A percentile compares a stretch with the other conserved stretches of the same genome.
Evolutionary conservation across 2,888 invertebrate species (phyloP).

Genomic region (Drosophila austrosaltans): DNA sequence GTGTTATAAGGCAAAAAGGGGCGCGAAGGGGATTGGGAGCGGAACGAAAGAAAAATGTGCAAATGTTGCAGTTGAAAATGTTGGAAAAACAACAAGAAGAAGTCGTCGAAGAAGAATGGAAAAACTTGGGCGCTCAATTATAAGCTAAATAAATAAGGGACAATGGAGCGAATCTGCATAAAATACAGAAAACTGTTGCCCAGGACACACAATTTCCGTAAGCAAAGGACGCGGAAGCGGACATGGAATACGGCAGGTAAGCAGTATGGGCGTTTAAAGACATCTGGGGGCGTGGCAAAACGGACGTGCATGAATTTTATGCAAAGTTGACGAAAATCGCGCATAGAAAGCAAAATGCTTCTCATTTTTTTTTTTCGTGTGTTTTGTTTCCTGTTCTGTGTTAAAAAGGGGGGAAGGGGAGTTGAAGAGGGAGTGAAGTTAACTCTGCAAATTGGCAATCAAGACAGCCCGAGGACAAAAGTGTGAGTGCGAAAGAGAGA

Average conservation of each 20-base stretch:
- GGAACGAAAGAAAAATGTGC: constrained; percentile 40
- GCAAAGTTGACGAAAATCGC: constrained; percentile 73
- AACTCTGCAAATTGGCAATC: constrained; percentile 67
- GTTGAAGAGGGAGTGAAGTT: background rate
- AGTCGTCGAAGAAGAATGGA: background rate
- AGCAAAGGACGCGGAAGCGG: constrained; percentile 28
- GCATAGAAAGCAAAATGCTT: constrained; percentile 59
- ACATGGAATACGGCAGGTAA: constrained; percentile 8
- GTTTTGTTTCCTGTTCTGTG: constrained; percentile 32
- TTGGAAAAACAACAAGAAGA: constrained; percentile 4
- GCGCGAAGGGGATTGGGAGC: constrained; percentile 20
- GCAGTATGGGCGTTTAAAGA: background rate
- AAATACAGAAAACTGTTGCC: constrained; percentile 32
- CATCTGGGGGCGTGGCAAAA: constrained; percentile 8
- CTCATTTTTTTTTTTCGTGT: background rate
- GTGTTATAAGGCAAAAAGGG: background rate
- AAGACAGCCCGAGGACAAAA: constrained; percentile 50
- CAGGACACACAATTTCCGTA: constrained; percentile 19
- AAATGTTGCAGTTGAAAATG: constrained; percentile 41
- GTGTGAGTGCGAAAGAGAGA: constrained; percentile 9
- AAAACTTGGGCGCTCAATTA: constrained; percentile 49
- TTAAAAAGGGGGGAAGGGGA: constrained; percentile 6
- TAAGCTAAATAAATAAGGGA: constrained; percentile 61
- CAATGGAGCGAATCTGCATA: constrained; percentile 33
- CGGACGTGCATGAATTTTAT: constrained; percentile 67